Evolutionary conservation across 2,888 invertebrate species (phyloP), one percentile per base, ranked within the genome.

Genomic region (Drosophila mercatorum): DNA sequence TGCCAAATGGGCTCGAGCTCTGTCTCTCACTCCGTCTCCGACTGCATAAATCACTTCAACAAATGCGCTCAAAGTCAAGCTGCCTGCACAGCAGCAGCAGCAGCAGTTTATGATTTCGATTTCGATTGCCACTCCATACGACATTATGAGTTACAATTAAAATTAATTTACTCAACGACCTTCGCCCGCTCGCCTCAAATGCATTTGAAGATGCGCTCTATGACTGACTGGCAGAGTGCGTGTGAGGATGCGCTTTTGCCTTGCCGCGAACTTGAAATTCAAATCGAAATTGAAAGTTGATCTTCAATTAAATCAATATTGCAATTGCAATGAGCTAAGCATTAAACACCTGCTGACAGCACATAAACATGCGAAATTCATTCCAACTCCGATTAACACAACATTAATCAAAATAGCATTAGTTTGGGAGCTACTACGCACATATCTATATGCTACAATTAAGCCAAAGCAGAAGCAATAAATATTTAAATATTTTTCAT

Each of bases 41-140:
- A 56, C 72, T 83, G 81, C 82, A 85, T 72, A 74, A 74, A 77
- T 80, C 67, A 74, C 64, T 77, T 80, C 34, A 70, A 65, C 61
- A 59, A 70, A 82, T 83, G 81, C 81, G 83, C 83, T 82, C 88
- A 83, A 84, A 84, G 84, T 86, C 83, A 83, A 73, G 67, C 67
- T 68, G 75, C 79, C 60, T 68, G 75, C 79, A 75, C 46, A 36
- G 68, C 12, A 41, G 31, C 6, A 22, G 22, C 46, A 36, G 68
- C 12, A 28, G 28, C 31, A 43, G 38, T 40, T 36, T 47, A 66
- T 47, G 28, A 71, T 63, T 61, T 49, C 62, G 64, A 75, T 72
- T 70, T 81, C 51, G 52, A 72, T 68, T 69, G 59, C 34, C 34
- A 55, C 80, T 75, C 63, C 59, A 70, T 43, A 43, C 46, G 31